These are phyloP conservation scores for Drosophila dives DNA, from an alignment of 2,888 invertebrate genomes.

Conservation along the genomic window DNA sequence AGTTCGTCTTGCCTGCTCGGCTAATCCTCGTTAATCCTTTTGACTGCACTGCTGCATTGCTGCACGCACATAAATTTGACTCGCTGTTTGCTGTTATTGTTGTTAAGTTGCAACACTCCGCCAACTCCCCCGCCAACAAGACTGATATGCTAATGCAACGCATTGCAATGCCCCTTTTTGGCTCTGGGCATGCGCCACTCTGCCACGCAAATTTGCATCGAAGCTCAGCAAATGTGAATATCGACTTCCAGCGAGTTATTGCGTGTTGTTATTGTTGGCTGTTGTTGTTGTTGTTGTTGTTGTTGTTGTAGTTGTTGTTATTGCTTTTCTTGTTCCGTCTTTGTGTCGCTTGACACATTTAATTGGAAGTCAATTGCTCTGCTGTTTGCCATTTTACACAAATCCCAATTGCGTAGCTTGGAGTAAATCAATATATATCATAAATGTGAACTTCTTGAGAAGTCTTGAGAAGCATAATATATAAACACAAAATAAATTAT, in stretches of 20 bases:
- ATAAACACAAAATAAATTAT: background rate
- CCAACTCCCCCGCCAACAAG: conserved; percentile 24
- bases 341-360: conserved; percentile 58
- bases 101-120: conserved; percentile 37
- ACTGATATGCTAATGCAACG: conserved; percentile 74
- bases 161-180: conserved; percentile 34
- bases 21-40: conserved; percentile 79
- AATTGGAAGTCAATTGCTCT: conserved; percentile 73
- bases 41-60: conserved; percentile 29
- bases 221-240: conserved; percentile 20
- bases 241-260: conserved; percentile 27
- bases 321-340: conserved; percentile 29
- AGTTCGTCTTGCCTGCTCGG: conserved; percentile 35
- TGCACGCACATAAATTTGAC: conserved; percentile 69
- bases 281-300: conserved; percentile 33
- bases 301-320: conserved; percentile 2
- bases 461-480: background rate
- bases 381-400: conserved; percentile 7
- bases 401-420: background rate
- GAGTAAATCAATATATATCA: background rate
- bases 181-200: conserved; percentile 60
- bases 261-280: conserved; percentile 35
- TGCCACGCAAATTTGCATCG: conserved; percentile 50
- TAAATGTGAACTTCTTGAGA: background rate
- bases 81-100: conserved; percentile 29